phyloP scores from a whole-genome alignment of 2,113 vertebrate genomes.

The Hyperoodon ampullatus region DNA sequence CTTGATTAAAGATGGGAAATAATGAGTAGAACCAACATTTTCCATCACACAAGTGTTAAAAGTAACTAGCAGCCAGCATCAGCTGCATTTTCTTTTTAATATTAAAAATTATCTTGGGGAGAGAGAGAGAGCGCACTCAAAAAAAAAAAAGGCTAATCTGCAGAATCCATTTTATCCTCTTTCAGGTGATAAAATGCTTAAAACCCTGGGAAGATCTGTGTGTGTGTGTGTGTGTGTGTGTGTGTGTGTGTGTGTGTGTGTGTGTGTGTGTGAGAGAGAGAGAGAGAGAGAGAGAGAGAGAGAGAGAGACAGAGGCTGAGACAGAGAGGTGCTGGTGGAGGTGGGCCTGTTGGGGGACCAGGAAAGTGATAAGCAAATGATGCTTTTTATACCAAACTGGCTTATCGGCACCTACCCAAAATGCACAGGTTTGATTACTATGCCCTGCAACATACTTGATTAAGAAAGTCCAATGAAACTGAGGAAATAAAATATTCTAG shows the following conservation, averaged over 20 bases:
- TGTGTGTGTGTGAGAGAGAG: too few species aligned
- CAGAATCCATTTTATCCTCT: neutral
- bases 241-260: neutral
- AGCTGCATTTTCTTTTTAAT: slow-evolving; percentile 45
- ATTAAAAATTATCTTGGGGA: slow-evolving; percentile 26
- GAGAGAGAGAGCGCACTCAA: neutral
- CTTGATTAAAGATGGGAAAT: slow-evolving; percentile 39
- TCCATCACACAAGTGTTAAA: neutral
- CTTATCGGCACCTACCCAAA: neutral
- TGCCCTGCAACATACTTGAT: neutral
- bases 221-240: neutral
- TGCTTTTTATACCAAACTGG: neutral
- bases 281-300: too few species aligned
- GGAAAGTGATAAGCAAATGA: neutral
- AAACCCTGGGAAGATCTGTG: neutral
- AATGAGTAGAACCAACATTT: slow-evolving; percentile 19
- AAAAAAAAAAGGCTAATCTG: neutral
- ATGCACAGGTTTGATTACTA: neutral
- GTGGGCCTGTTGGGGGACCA: neutral
- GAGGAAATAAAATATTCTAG: neutral
- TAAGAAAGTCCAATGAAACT: neutral
- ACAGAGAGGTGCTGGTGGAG: neutral
- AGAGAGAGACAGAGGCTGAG: too few species aligned
- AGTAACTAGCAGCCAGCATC: neutral
- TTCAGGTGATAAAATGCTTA: neutral